These are phyloP conservation scores for Himalopsyche japonica DNA, from an alignment of 2,888 invertebrate genomes.

Conservation along the genomic window DNA sequence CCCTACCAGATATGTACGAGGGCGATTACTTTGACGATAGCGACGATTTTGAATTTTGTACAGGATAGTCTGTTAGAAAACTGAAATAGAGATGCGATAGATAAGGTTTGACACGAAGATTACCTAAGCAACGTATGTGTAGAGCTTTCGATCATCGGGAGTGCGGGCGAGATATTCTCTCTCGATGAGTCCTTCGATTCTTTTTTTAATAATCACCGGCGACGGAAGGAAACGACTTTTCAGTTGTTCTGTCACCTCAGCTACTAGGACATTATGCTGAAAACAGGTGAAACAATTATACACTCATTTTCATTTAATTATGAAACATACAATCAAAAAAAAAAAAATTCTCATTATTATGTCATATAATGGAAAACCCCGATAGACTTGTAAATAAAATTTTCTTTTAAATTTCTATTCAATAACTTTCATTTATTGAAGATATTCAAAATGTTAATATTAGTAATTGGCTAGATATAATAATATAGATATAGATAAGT, in stretches of 20 bases:
- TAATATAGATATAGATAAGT: too few relatives aligned
- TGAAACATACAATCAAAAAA: too few relatives aligned
- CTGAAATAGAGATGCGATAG: not conserved
- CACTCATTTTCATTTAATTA: not conserved
- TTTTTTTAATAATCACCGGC: conserved; percentile 97
- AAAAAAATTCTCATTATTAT: too few relatives aligned
- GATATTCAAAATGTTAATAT: too few relatives aligned
- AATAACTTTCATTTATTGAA: too few relatives aligned
- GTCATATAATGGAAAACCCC: too few relatives aligned
- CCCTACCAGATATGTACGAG: not conserved
- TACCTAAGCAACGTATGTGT: conserved; percentile 90
- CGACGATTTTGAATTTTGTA: too few relatives aligned
- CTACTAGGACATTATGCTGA: conserved; percentile 90
- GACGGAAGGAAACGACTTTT: conserved; percentile 97
- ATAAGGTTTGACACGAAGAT: not conserved
- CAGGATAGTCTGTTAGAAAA: not conserved
- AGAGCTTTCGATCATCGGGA: conserved; percentile 95
- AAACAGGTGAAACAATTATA: conserved; percentile 39
- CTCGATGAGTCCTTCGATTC: conserved; percentile 99
- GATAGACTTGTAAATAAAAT: too few relatives aligned
- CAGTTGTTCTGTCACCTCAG: conserved; percentile 97
- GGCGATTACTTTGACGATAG: not conserved
- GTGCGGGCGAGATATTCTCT: conserved; percentile 98
- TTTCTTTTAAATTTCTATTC: too few relatives aligned
- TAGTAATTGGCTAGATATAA: too few relatives aligned